Evolutionary conservation across 2,113 vertebrate genomes (phyloP).

Genomic region (Petaurus breviceps): DNA sequence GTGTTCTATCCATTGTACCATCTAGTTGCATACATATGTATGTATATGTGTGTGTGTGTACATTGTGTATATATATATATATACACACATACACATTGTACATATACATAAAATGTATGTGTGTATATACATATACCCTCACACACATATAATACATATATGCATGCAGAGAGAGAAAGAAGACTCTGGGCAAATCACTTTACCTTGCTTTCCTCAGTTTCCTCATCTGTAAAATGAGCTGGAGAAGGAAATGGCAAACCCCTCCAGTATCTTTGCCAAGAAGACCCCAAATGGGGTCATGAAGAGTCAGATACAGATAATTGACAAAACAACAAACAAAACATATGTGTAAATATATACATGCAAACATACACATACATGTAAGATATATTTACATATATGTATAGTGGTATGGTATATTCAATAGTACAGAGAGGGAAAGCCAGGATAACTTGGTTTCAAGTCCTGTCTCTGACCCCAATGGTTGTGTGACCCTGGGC

Average conservation of each 20-base stretch:
- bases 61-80: too few species aligned
- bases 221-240: background rate
- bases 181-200: background rate
- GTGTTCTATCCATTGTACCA: too few species aligned
- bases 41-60: too few species aligned
- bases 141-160: too few species aligned
- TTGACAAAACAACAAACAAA: background rate
- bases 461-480: background rate
- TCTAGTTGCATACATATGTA: too few species aligned
- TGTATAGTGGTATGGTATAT: background rate
- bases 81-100: too few species aligned
- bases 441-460: background rate
- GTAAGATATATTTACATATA: background rate
- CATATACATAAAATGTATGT: too few species aligned
- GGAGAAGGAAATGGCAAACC: background rate
- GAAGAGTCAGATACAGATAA: background rate
- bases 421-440: background rate
- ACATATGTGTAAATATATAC: background rate
- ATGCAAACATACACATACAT: background rate
- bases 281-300: background rate
- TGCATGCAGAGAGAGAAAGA: background rate
- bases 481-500: background rate
- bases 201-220: background rate
- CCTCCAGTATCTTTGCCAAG: too few species aligned
- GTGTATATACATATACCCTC: too few species aligned